Base-by-base conservation (phyloP, 2,797 vertebrate species). In the Smutsia temminckii region DNA sequence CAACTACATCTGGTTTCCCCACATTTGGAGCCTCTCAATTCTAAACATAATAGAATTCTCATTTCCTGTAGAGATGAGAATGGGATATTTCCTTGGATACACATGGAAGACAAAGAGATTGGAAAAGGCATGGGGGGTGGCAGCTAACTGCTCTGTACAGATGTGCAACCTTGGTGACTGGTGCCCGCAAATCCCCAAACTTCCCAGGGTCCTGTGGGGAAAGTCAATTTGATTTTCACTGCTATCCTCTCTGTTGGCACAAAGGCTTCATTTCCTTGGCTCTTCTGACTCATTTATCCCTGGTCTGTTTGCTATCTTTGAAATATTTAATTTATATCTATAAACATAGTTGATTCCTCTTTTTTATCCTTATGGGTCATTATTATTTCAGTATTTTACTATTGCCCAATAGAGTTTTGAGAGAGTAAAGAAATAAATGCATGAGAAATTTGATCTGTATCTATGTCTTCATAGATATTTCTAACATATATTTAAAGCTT, bases 1-100 rank as follows among this genome's bases (percentile, higher is more conserved):
- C 86, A 4, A 7, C 25, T 57, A 14, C 37, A 20, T 37, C 84
- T 85, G 46, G 77, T 51, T 42, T 63, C 74, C 49, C 51, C 40
- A 51, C 95, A 89, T 95, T 91, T 89, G 94, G 85, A 95, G 69
- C 37, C 75, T 87, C 51, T 91, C 75, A 46, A 27, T 75, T 91
- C 79, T 89, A 66, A 83, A 77, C 83, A 27, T 81, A 80, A 92
- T 94, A 86, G 94, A 91, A 55, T 32, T n/a, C 63, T 71, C 27
- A 32, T 80, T 95, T 94, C 97, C 91, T 83, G 87, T 84, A 49
- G 96, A 46, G 94, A 77, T 23, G 55, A 78, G 86, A 81, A 87
- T 85, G 79, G 94, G 87, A 40, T 80, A 63, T 69, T 57, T 89
- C 87, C 84, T 57, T 40, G 93, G 93, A 85, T 94, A 49, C 93